Base-by-base conservation (phyloP, 2,888 invertebrate genomes). In the Limnephilus lunatus region DNA sequence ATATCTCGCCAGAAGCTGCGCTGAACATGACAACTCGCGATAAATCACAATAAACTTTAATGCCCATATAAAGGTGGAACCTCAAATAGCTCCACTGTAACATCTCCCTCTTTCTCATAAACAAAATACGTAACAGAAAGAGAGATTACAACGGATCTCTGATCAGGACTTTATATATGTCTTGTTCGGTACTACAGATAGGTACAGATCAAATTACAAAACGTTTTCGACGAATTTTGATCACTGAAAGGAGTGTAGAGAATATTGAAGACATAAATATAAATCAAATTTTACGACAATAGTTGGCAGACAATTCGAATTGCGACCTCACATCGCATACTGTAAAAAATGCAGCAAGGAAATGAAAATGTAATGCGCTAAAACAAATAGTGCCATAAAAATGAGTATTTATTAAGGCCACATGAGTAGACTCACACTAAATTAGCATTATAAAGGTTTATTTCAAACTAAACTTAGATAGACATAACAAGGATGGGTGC, bases 1-100 rank as follows among this genome's bases (percentile, higher is more conserved):
- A 35, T 25, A 85, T 35, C 82, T 82, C 82, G 82, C 85, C 85
- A 32, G 35, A 85, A 68, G 68, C 68, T 68, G 68, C 4, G 68
- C 68, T 25, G 68, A 68, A 68, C 68, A 68, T 68, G 68, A 68
- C 25, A 25, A 3, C 68, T 25, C 25, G n/a, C 25, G n/a, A 68
- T 68, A 68, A 68, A 68, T 68, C 68, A 68, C 68, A 68, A 68
- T 25, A 68, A 68, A 68, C 68, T 68, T 25, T 25, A 68, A 68
- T 5, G 19, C 68, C 68, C 68, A n/a, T 68, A n/a, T n/a, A 68
- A 68, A 68, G 68, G 9, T n/a, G 68, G 5, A 53, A 68, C 25
- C 25, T 25, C 68, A 25, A n/a, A 68, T 25, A 25, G 68, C 68
- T 68, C 68, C 68, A 25, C 4, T 68, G 68, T 25, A 68, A 68